A percentile compares a stretch with the other conserved stretches of the same genome.
Evolutionary conservation across 1,140 invertebrate species (phyloP).

Genomic region (Bombus waltoni): DNA sequence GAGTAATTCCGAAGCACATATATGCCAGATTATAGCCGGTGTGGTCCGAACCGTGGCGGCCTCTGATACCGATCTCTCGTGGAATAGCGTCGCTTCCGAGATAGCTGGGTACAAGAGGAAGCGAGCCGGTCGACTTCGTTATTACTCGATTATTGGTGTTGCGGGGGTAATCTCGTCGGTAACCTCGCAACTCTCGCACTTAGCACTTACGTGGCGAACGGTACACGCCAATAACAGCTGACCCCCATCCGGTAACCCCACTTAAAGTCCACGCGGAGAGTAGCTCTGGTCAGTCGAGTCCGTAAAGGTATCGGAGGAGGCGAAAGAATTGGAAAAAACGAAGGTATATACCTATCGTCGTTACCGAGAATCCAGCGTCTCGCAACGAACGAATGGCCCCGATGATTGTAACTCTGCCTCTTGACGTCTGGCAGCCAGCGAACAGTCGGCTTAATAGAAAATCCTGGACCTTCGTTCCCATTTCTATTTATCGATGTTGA

Average conservation of each 20-base stretch:
- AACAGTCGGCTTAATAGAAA: constrained; percentile 42
- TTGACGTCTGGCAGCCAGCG: not conserved
- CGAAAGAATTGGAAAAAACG: constrained; percentile 12
- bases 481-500: constrained; percentile 41
- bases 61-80: not conserved
- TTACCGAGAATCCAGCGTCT: constrained; percentile 15
- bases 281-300: not conserved
- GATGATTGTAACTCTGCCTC: not conserved
- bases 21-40: constrained; percentile 1
- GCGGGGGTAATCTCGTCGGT: constrained; percentile 55
- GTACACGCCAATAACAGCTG: constrained; percentile 62
- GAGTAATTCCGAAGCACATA: not conserved
- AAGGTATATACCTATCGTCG: constrained; percentile 33
- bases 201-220: constrained; percentile 55
- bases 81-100: constrained; percentile 26
- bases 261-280: constrained; percentile 52
- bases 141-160: constrained; percentile 69
- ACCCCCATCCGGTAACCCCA: constrained; percentile 65
- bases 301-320: constrained; percentile 14
- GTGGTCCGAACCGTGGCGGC: not conserved
- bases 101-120: constrained; percentile 47
- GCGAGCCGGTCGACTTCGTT: constrained; percentile 46
- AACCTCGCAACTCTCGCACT: constrained; percentile 56
- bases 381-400: constrained; percentile 25
- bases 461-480: not conserved